These are phyloP conservation scores for Diarsia rubi DNA, from an alignment of 2,888 invertebrate genomes.

Conservation along the genomic window DNA sequence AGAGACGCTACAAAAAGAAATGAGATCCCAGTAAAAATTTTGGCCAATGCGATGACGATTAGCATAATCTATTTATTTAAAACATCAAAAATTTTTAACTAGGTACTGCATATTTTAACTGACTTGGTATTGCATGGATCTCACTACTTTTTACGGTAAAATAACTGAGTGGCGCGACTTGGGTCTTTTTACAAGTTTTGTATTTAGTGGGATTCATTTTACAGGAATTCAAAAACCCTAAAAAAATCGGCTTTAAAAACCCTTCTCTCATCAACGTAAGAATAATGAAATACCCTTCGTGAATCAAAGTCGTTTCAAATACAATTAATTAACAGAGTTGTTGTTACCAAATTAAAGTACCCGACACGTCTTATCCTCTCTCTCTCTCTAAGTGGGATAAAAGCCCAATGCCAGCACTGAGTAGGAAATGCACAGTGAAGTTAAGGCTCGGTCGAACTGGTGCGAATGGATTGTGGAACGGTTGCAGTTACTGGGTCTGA, in stretches of 20 bases:
- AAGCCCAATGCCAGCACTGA: not conserved
- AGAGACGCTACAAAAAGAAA: no score
- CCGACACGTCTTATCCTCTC: constrained; percentile 19
- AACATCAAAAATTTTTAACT: no score
- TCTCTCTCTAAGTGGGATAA: constrained; percentile 22
- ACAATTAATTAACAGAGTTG: constrained; percentile 35
- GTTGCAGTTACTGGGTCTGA: not conserved
- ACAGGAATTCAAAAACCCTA: not conserved
- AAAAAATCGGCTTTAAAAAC: not conserved
- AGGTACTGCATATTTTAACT: no score
- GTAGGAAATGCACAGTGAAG: not conserved
- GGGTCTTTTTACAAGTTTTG: no score
- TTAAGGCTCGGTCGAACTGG: not conserved
- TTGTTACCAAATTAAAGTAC: constrained; percentile 32
- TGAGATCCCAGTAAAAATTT: no score
- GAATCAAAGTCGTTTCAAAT: constrained; percentile 21
- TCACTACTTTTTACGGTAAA: no score
- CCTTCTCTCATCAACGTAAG: not conserved
- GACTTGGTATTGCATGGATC: no score
- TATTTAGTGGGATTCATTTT: no score
- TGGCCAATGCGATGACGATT: no score
- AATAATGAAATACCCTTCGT: constrained; percentile 35
- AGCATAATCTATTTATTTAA: no score
- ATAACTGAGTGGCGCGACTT: no score
- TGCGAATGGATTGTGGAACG: not conserved